Evolutionary conservation across 1,140 invertebrate genomes (phyloP).

Genomic region (Drosophila mauritiana): DNA sequence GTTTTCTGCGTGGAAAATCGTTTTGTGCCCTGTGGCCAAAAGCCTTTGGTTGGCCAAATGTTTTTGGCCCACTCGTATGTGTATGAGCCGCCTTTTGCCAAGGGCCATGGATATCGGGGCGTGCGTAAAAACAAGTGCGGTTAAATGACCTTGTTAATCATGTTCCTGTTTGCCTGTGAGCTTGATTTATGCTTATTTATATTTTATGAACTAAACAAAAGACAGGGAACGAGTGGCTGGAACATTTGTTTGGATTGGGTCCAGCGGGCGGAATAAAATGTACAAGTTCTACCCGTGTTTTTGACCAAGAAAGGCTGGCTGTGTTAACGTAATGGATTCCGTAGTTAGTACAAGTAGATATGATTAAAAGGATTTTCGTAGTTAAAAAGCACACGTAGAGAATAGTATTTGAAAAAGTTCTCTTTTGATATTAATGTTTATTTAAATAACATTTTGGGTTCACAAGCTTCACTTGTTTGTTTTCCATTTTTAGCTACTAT

Average conservation of each 20-base stretch:
- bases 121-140: conserved; percentile 61
- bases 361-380: too few species aligned
- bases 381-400: too few species aligned
- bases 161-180: conserved; percentile 75
- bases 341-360: too few species aligned
- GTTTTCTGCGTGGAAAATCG: conserved; percentile 46
- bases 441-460: too few species aligned
- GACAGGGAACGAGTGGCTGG: neutral
- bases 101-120: neutral
- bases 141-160: conserved; percentile 82
- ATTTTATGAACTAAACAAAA: conserved; percentile 69
- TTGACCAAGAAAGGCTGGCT: neutral
- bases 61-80: conserved; percentile 1
- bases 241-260: conserved; percentile 43
- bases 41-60: conserved; percentile 58
- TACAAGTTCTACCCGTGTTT: conserved; percentile 13
- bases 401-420: too few species aligned
- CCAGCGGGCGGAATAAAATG: conserved; percentile 19
- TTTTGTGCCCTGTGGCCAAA: conserved; percentile 48
- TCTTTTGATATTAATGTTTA: too few species aligned
- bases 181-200: conserved; percentile 82
- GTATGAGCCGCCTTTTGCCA: conserved; percentile 41
- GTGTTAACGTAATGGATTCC: too few species aligned
- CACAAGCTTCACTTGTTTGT: too few species aligned
- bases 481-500: too few species aligned